Evolutionary conservation across 2,113 vertebrate genomes (phyloP), one percentile per base, ranked within the genome.

Genomic region (Accipiter virgatus): DNA sequence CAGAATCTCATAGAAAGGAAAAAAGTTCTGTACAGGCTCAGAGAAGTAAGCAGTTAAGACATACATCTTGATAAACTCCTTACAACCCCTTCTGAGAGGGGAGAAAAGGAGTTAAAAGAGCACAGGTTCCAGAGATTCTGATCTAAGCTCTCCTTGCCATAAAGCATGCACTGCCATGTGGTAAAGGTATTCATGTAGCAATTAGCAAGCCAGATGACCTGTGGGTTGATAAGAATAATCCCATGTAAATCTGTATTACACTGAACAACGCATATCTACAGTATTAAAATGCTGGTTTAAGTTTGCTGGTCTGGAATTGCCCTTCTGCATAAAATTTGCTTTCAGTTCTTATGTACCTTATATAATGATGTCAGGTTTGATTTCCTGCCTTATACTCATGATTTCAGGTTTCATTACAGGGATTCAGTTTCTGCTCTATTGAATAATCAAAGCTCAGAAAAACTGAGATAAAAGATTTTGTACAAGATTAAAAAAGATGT

Each of bases 401-500:
- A 90, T 82, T 93, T 95, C 90, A 97, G 47, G 68, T 94, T 97
- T 88, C 75, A 81, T 89, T 94, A 87, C 29, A 77, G 23, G 31
- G 25, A 47, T 88, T 90, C 62, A 27, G 26, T 90, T 96, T 95
- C 74, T 88, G 62, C 66, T 92, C 66, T 72, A 43, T 25, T 88
- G 88, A 88, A 86, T 82, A 82, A 96, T 72, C 82, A 90, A 92
- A 67, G 52, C 50, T 90, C 90, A 79, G 38, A 71, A 84, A 84
- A 86, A 53, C 15, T 43, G 17, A 63, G 66, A 74, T 72, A 90
- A 75, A 91, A 95, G 8, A 48, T 63, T 47, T 70, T 81, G 59
- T 56, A 42, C 25, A 84, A 87, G 50, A 81, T 22, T 42, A 78
- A 83, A 92, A 78, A 83, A 75, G 9, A 66, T 40, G 38, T 38